Evolutionary conservation across 2,888 invertebrate species (phyloP), one percentile per base, ranked within the genome.

Genomic region (Achlya flavicornis): DNA sequence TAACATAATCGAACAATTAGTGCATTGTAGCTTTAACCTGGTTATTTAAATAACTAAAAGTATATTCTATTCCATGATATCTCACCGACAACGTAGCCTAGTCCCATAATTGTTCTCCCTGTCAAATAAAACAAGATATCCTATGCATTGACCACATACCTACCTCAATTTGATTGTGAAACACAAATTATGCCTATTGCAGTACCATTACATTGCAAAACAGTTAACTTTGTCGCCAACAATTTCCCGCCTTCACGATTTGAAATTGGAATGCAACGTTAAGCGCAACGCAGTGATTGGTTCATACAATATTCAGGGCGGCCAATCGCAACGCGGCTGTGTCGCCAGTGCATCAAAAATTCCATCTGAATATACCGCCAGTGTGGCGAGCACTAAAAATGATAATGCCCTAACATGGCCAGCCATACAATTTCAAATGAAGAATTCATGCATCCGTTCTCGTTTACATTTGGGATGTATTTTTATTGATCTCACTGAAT

Each of bases 261-360:
- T 90, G 85, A 93, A 93, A 92, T 93, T 91, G 92, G 92, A 93
- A 93, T 93, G 93, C 93, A 92, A 85, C 87, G 87, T 85, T 90
- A 90, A 90, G 90, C 91, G 92, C 93, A 90, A 78, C 86, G 73
- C 85, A 70, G 89, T 92, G 93, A 93, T 93, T 93, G 93, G 93
- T 84, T 93, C 93, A 93, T 93, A 93, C 93, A 93, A 93, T 93
- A 93, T 93, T 93, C 93, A 93, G 87, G 74, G 80, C 90, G 77
- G 81, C 93, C 93, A 93, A 93, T 93, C 87, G 92, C 88, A 88
- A 80, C 83, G 78, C 88, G 90, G 82, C 91, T 91, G 92, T 92
- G 93, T 93, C 89, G 92, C 93, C 92, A 92, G 92, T 93, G 93
- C 93, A 94, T 94, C 94, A 93, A 94, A 94, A 94, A 94, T 94